Evolutionary conservation across 2,888 invertebrate genomes (phyloP).

Genomic region (Fissipunctia ypsillon): DNA sequence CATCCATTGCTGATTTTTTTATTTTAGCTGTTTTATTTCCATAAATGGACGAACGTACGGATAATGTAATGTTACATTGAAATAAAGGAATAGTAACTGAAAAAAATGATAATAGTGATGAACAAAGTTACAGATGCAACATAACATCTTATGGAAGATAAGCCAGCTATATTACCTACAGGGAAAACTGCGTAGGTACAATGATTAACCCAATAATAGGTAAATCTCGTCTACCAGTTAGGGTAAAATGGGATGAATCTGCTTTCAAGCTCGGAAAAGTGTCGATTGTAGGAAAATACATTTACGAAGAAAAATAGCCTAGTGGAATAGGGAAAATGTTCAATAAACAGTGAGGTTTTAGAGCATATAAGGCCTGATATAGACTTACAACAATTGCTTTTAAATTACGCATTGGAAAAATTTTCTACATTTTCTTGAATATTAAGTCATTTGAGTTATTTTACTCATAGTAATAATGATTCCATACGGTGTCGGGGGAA

Average conservation of each 20-base stretch:
- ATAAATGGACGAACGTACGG: too few relatives aligned
- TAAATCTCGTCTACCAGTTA: constrained; percentile 59
- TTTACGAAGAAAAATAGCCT: constrained; percentile 51
- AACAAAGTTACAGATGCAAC: constrained; percentile 27
- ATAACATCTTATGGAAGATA: constrained; percentile 33
- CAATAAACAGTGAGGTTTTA: constrained; percentile 12
- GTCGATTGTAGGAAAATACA: constrained; percentile 64
- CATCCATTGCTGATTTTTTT: too few relatives aligned
- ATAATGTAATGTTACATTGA: too few relatives aligned
- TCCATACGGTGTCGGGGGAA: background rate
- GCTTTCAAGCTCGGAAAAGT: constrained; percentile 58
- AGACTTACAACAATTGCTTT: constrained; percentile 2
- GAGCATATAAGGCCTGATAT: background rate
- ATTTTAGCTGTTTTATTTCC: too few relatives aligned
- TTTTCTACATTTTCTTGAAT: background rate
- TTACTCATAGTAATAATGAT: background rate
- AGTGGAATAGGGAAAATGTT: constrained; percentile 38
- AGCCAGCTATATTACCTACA: constrained; percentile 25
- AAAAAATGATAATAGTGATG: constrained; percentile 32
- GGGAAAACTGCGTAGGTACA: constrained; percentile 43
- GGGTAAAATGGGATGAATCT: constrained; percentile 66
- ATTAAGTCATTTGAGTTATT: background rate
- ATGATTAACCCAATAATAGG: constrained; percentile 65
- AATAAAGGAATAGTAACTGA: too few relatives aligned
- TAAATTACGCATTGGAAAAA: background rate